These are phyloP conservation scores for Pogonomyrmex californicus DNA, from an alignment of 1,140 invertebrate species.

Conservation along the genomic window DNA sequence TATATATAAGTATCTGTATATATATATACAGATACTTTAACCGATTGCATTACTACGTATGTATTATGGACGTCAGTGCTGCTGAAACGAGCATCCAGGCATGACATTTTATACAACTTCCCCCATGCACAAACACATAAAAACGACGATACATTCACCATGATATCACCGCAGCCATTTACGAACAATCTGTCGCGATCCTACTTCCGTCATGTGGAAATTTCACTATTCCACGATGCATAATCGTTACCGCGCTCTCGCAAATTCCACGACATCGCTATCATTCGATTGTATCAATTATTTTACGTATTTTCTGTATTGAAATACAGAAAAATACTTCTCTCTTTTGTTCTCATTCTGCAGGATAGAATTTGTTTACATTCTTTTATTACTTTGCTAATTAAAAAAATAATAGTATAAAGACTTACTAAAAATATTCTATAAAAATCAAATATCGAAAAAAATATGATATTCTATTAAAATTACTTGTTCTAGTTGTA, in stretches of 20 bases:
- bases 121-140: constrained; percentile 9
- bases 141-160: constrained; percentile 36
- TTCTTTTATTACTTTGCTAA: not conserved
- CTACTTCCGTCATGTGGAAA: constrained; percentile 54
- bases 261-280: constrained; percentile 34
- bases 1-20: not conserved
- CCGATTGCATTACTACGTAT: constrained; percentile 1
- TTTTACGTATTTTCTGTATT: not conserved
- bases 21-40: not conserved
- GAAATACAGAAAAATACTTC: not conserved
- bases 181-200: constrained; percentile 43
- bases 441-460: not conserved
- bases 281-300: not conserved
- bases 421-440: not conserved
- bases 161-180: constrained; percentile 44
- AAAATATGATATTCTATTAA: not conserved
- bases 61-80: not conserved
- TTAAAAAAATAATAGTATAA: not conserved
- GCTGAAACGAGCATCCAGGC: constrained; percentile 48
- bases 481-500: not conserved
- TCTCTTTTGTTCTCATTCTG: not conserved
- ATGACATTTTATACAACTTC: constrained; percentile 44
- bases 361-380: not conserved
- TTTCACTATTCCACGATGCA: constrained; percentile 47
- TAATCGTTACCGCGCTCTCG: constrained; percentile 22